Conservation (phyloP, 1,140 invertebrate genomes). For the Macrobrachium nipponense region DNA sequence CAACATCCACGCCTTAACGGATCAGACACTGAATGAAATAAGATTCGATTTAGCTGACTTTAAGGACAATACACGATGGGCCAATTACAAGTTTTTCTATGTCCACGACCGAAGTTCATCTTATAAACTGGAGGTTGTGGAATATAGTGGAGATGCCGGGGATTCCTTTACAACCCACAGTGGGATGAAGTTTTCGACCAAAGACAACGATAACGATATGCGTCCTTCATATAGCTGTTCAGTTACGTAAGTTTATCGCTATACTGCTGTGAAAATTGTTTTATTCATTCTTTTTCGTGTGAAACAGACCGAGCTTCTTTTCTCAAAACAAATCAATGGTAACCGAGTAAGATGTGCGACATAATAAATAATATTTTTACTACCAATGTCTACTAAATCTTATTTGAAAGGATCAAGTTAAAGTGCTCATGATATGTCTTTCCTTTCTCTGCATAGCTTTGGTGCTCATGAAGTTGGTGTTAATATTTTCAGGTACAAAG, state of each 20-base stretch:
- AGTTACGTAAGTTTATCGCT: no score
- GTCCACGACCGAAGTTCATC: conserved; percentile 55
- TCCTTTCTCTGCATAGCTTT: neutral
- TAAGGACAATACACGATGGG: conserved; percentile 58
- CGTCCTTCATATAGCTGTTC: conserved; percentile 60
- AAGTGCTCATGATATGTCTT: no score
- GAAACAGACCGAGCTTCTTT: no score
- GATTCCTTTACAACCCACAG: conserved; percentile 52
- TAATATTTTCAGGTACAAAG: conserved; percentile 24
- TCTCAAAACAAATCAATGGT: no score
- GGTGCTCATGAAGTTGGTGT: neutral
- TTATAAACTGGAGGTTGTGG: conserved; percentile 58
- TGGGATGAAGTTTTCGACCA: conserved; percentile 65
- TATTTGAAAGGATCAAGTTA: no score
- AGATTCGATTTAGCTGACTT: conserved; percentile 65
- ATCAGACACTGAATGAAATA: conserved; percentile 53
- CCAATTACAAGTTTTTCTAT: conserved; percentile 63
- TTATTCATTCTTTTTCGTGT: no score
- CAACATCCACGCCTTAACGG: conserved; percentile 62
- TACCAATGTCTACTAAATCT: no score
- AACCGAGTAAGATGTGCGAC: neutral
- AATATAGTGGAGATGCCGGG: conserved; percentile 63
- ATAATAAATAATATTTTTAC: neutral
- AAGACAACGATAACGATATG: conserved; percentile 65
- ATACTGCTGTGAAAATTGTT: no score